phyloP scores from a whole-genome alignment of 1,140 invertebrate genomes.

The Hycleus cichorii region DNA sequence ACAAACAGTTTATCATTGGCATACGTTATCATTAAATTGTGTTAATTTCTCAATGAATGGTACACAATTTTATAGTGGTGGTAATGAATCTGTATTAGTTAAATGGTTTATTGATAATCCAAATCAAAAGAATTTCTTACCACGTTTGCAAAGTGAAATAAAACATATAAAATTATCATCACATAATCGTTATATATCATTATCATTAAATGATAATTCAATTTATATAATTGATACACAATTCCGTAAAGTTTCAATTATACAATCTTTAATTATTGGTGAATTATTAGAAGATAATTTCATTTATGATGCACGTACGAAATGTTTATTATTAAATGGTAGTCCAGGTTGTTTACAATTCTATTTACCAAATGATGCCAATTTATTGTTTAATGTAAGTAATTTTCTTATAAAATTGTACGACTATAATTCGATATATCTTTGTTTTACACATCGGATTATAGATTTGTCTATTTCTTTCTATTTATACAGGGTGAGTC shows the following conservation, averaged over 20 bases:
- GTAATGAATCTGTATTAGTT: constrained; percentile 70
- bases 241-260: constrained; percentile 49
- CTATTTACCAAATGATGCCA: constrained; percentile 59
- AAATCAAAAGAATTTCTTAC: constrained; percentile 57
- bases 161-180: constrained; percentile 56
- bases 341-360: constrained; percentile 74
- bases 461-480: too few species aligned
- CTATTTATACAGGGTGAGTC: too few species aligned
- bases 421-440: too few species aligned
- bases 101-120: constrained; percentile 61
- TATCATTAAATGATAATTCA: constrained; percentile 67
- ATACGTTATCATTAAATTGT: constrained; percentile 63
- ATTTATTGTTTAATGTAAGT: constrained; percentile 68
- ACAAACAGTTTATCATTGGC: constrained; percentile 68
- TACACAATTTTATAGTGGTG: constrained; percentile 64
- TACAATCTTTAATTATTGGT: constrained; percentile 63
- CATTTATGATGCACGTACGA: constrained; percentile 56
- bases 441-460: too few species aligned
- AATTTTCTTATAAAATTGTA: constrained; percentile 1
- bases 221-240: constrained; percentile 60
- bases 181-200: constrained; percentile 57
- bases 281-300: constrained; percentile 57
- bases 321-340: constrained; percentile 67
- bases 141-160: constrained; percentile 65
- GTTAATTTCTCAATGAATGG: constrained; percentile 63